Percentiles rank a stretch among this genome's conserved stretches.
Evolutionary conservation across 2,888 invertebrate genomes (phyloP).

Genomic region (Physocephala rufipes): DNA sequence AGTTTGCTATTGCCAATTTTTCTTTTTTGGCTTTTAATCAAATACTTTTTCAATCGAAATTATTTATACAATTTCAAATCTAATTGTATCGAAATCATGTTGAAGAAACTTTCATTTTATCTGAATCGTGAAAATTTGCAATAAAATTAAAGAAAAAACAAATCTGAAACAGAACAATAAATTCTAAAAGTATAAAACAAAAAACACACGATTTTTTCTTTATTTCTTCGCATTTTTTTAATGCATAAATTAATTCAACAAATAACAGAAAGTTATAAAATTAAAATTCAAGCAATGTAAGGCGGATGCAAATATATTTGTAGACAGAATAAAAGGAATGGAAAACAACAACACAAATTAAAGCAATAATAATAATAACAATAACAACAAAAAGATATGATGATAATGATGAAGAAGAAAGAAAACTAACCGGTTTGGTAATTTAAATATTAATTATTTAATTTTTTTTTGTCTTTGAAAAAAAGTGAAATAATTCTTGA

Average conservation of each 20-base stretch:
- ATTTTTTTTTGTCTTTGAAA: constrained; percentile 1
- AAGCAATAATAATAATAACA: background rate
- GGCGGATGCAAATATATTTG: constrained; percentile 7
- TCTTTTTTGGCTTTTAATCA: too few relatives aligned
- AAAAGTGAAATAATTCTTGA: background rate
- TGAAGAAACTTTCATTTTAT: background rate
- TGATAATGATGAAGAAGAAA: background rate
- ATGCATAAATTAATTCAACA: constrained; percentile 3
- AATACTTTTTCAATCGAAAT: background rate
- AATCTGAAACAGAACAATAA: too few relatives aligned
- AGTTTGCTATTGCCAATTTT: background rate
- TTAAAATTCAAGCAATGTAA: constrained; percentile 30
- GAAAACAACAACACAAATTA: constrained; percentile 16
- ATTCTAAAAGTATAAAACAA: background rate
- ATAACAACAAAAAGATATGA: background rate
- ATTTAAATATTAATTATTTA: constrained; percentile 13
- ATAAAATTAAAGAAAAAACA: too few relatives aligned
- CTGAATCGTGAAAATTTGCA: background rate
- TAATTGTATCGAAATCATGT: background rate
- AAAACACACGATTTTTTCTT: too few relatives aligned
- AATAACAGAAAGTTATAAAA: background rate
- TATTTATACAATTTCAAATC: background rate
- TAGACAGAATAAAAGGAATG: background rate
- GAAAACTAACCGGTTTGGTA: background rate
- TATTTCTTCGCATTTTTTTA: too few relatives aligned